Evolutionary conservation across 1,140 invertebrate genomes (phyloP).

Genomic region (Temnothorax curvispinosus): DNA sequence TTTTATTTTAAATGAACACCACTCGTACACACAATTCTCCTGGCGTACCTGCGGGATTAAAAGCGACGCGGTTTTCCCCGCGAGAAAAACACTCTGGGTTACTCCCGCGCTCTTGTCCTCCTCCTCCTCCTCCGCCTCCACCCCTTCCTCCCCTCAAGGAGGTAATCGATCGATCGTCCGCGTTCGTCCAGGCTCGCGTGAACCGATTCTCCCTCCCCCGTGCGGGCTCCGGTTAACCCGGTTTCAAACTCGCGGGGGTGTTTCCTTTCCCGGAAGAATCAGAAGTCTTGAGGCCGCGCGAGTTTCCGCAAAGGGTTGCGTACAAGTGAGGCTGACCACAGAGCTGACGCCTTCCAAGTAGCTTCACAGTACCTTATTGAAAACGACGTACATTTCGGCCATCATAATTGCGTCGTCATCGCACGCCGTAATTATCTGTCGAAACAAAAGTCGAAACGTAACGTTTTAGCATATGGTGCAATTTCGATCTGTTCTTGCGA

Average conservation of each 20-base stretch:
- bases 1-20: not conserved
- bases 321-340: not conserved
- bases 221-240: conserved; percentile 17
- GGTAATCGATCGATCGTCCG: conserved; percentile 43
- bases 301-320: conserved; percentile 2
- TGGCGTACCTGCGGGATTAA: conserved; percentile 28
- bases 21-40: not conserved
- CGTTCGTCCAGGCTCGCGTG: conserved; percentile 48
- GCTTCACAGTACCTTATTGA: conserved; percentile 74
- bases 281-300: conserved; percentile 5
- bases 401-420: conserved; percentile 66
- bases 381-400: conserved; percentile 75
- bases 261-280: not conserved
- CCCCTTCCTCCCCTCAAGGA: not conserved
- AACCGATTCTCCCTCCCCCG: conserved; percentile 12
- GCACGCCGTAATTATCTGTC: conserved; percentile 62
- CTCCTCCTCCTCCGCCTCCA: not conserved
- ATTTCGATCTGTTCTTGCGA: not conserved
- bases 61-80: not conserved
- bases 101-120: conserved; percentile 18
- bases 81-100: conserved; percentile 33
- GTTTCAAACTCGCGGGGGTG: conserved; percentile 27
- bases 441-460: conserved; percentile 15
- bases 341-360: not conserved
- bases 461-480: not conserved